These are phyloP conservation scores for Leptodon cayanensis DNA, from an alignment of 2,797 vertebrate species.

Conservation along the genomic window DNA sequence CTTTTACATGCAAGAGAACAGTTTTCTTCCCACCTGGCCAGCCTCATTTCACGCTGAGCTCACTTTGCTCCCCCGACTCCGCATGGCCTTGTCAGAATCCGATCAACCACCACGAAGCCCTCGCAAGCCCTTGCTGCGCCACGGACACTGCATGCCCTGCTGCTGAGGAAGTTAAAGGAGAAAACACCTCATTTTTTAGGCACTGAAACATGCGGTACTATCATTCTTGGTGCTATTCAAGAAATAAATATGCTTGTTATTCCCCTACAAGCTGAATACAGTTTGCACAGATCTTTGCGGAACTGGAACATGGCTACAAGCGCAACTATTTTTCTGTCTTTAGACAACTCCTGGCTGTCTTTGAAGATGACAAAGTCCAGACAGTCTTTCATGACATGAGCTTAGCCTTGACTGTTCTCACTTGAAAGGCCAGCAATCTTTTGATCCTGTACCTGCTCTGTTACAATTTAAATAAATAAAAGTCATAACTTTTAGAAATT, in stretches of 20 bases:
- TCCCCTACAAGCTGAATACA: not conserved
- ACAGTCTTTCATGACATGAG: not conserved
- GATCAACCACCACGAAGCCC: not conserved
- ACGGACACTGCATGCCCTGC: fast-evolving
- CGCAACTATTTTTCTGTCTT: not conserved
- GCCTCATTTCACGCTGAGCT: not conserved
- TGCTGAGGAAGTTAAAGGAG: fast-evolving
- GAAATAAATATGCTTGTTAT: not conserved
- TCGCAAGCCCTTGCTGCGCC: not conserved
- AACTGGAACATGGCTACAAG: not conserved
- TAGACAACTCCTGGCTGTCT: not conserved
- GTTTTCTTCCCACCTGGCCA: not conserved
- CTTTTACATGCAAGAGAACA: not conserved
- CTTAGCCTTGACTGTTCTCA: not conserved
- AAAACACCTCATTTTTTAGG: not conserved
- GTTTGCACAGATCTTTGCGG: not conserved
- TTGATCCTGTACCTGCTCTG: not conserved
- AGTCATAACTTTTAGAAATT: not conserved
- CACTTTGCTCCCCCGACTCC: not conserved
- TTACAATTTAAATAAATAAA: not conserved
- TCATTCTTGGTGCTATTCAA: not conserved
- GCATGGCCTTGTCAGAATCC: not conserved
- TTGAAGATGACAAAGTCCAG: not conserved
- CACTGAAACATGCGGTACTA: not conserved
- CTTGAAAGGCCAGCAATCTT: not conserved